Evolutionary conservation across 2,113 vertebrate genomes (phyloP), one percentile per base, ranked within the genome.

Genomic region (Nycticebus coucang): DNA sequence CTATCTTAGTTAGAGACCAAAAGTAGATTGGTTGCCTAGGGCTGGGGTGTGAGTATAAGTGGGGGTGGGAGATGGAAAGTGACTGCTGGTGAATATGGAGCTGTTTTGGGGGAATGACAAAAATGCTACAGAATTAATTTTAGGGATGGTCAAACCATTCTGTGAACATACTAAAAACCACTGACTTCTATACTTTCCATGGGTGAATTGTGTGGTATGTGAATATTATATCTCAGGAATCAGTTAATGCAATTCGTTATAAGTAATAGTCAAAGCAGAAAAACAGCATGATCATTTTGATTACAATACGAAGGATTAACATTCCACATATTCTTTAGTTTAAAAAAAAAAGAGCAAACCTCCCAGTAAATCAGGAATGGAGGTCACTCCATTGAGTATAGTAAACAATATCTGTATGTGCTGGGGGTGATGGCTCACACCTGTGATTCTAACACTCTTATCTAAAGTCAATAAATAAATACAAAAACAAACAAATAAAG

Each of bases 281-380:
- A 78, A 79, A 79, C 7, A 62, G 0, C 81, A 50, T 77, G 15
- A 82, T 89, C 85, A 87, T 82, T 92, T 72, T 28, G 28, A 82
- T 6, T 60, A 30, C n/a, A 45, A 64, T 55, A 17, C 59, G 79
- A 93, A 59, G 24, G 17, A 84, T 69, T 79, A 92, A 72, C 28
- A 91, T 91, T 75, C 57, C 19, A 66, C 9, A 78, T 78, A 5
- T 41, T 57, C 41, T 37, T 89, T 9, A 30, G 45, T 92, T 28
- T 80, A 89, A 18, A 94, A 59, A 80, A 86, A 90, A 97, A 41
- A 69, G 14, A 88, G 9, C 57, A 96, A 96, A 68, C 6, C 33
- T 59, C n/a, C 24, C 6, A 57, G 53, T 26, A 92, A 59, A 59
- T 24, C 33, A 75, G 69, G n/a, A 89, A 69, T 3, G 33, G 19